These are phyloP conservation scores for Myiotriccus ornatus DNA, from an alignment of 2,797 vertebrate species.

Conservation along the genomic window DNA sequence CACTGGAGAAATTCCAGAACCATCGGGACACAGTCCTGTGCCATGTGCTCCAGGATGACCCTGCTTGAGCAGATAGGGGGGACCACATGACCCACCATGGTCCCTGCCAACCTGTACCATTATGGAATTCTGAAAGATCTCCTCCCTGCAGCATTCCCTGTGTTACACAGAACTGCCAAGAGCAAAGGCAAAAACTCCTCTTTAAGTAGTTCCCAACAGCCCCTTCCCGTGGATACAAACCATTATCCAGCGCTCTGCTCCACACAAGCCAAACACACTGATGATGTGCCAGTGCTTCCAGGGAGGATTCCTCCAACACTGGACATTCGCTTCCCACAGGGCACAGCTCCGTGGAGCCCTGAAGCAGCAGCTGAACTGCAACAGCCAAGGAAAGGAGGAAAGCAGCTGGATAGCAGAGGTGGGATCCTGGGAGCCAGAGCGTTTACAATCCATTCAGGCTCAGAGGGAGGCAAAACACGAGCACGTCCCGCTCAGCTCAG, in stretches of 20 bases:
- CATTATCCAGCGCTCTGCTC: neutral
- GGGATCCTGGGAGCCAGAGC: neutral
- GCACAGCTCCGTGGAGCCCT: neutral
- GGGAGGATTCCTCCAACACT: neutral
- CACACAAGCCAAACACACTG: neutral
- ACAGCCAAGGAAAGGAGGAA: rapidly evolving
- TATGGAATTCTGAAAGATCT: neutral
- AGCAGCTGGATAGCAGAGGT: neutral
- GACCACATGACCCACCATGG: neutral
- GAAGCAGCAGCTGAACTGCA: neutral
- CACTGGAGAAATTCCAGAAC: neutral
- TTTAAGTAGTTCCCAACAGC: neutral
- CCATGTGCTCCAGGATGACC: neutral
- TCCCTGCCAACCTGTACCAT: rapidly evolving
- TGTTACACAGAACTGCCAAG: neutral
- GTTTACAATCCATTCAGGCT: neutral
- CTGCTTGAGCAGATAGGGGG: neutral
- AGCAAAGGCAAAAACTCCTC: neutral
- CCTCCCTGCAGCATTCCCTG: neutral
- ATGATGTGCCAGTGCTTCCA: rapidly evolving
- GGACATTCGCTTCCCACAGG: neutral
- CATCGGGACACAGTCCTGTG: neutral
- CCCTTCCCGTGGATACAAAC: neutral
- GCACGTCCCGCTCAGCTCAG: neutral
- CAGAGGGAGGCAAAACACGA: rapidly evolving